Evolutionary conservation across 2,888 invertebrate species (phyloP), one percentile per base, ranked within the genome.

Genomic region (Cheilosia vernalis): DNA sequence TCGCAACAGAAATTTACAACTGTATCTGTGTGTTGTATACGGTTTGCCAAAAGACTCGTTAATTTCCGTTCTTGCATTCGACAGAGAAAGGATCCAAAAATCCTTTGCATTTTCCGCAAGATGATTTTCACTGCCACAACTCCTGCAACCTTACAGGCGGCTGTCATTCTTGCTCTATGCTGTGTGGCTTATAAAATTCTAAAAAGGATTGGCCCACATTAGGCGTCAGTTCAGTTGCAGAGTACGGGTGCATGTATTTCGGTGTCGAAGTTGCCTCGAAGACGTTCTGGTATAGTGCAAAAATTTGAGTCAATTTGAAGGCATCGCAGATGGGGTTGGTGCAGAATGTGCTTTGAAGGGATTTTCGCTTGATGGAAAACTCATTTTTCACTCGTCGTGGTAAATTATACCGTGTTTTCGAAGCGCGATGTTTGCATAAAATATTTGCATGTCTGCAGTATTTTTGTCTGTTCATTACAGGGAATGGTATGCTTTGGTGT

Each of bases 121-220:
- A 85, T 76, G 70, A 76, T 37, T 85, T 61, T 44, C 15, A 64
- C 27, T 66, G 49, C 85, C 76, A 70, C 53, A 51, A 53, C 76
- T 58, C 78, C 70, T 53, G 30, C 30, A 30, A 30, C 30, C 30
- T 30, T 9, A 17, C 21, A 21, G 44, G 13, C 77, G 44, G 13
- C 77, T 69, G 83, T 78, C 67, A 72, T 61, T 83, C 49, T 73
- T 80, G 80, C 61, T 80, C 53, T 84, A 30, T 78, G 80, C 58
- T 80, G 76, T 80, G 76, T 67, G 81, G 76, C 76, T 81, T 85
- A 85, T 81, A 80, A 77, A 81, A 85, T 81, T 85, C 85, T 67
- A 81, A 85, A 85, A 85, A 85, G 85, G 85, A 85, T 85, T 85
- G 85, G 81, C 85, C 85, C 85, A 85, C 81, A 85, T 85, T 81